These are phyloP conservation scores for Danio choprae DNA, from an alignment of 2,797 vertebrate genomes.

Conservation along the genomic window DNA sequence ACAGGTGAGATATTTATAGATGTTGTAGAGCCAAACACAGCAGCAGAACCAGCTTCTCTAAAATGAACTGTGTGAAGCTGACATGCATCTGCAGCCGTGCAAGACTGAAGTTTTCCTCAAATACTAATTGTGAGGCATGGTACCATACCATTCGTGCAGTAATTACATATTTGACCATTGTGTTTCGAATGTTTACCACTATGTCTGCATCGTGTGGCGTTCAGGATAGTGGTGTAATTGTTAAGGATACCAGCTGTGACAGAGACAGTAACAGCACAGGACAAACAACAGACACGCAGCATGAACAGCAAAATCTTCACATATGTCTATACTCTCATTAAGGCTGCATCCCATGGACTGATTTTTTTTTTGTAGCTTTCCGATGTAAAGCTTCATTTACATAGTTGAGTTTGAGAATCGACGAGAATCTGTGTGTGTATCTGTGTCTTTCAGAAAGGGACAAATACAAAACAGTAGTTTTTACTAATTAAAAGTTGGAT, in stretches of 20 bases:
- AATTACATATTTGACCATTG: conserved; percentile 40
- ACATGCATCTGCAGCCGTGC: conserved; percentile 25
- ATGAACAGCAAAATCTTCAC: conserved; percentile 19
- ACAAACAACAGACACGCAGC: conserved; percentile 23
- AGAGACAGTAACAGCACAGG: too few relatives aligned
- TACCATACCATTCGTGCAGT: conserved; percentile 2
- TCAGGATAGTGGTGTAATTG: conserved; percentile 35
- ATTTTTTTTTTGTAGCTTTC: too few relatives aligned
- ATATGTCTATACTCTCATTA: conserved; percentile 34
- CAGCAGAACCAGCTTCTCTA: conserved; percentile 45
- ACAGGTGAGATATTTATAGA: not conserved
- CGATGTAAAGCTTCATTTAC: not conserved
- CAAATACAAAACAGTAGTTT: too few relatives aligned
- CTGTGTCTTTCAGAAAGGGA: not conserved
- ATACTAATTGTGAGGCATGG: conserved; percentile 32
- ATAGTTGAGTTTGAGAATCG: not conserved
- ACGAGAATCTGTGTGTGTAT: not conserved
- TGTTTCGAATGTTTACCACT: conserved; percentile 27
- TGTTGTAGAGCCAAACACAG: not conserved
- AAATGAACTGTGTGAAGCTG: conserved; percentile 11
- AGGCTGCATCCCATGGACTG: not conserved
- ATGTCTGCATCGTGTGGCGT: conserved; percentile 27
- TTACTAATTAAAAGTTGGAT: too few relatives aligned
- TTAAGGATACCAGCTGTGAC: conserved; percentile 34
- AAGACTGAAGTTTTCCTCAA: conserved; percentile 20